Evolutionary conservation across 2,797 vertebrate species (phyloP).

Genomic region (Typhlichthys eigenmanni): DNA sequence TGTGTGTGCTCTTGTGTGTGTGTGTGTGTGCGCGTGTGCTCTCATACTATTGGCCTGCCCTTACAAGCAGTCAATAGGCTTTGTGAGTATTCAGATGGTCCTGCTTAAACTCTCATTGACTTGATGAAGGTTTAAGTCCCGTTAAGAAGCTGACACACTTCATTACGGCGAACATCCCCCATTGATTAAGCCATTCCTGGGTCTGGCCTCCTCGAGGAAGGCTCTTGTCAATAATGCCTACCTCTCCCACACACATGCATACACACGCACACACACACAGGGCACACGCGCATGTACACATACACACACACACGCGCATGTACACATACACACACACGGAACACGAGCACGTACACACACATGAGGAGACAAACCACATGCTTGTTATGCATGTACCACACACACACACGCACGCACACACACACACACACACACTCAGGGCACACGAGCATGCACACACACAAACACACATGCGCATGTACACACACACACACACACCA

Average conservation of each 20-base stretch:
- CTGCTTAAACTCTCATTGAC: conserved; percentile 78
- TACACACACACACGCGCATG: too few relatives aligned
- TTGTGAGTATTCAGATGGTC: conserved; percentile 78
- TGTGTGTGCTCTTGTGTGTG: too few relatives aligned
- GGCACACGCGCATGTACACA: too few relatives aligned
- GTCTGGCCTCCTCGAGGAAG: conserved; percentile 79
- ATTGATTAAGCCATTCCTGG: conserved; percentile 93
- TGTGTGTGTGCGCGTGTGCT: conserved; percentile 1
- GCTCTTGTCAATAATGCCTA: conserved; percentile 70
- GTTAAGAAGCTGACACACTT: conserved; percentile 92
- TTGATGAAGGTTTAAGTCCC: conserved; percentile 83
- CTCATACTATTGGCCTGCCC: conserved; percentile 38
- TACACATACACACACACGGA: too few relatives aligned
- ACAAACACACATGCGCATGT: too few relatives aligned
- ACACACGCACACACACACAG: too few relatives aligned
- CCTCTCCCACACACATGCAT: not conserved
- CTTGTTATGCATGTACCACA: not conserved
- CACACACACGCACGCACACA: conserved; percentile 3
- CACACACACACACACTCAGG: too few relatives aligned
- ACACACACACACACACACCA: too few relatives aligned
- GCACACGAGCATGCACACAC: too few relatives aligned
- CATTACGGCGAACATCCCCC: conserved; percentile 88
- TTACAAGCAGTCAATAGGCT: conserved; percentile 67
- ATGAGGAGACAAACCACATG: not conserved
- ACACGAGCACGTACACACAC: too few relatives aligned